phyloP scores from a whole-genome alignment of 2,113 vertebrate species.

The Actenoides lindsayi region DNA sequence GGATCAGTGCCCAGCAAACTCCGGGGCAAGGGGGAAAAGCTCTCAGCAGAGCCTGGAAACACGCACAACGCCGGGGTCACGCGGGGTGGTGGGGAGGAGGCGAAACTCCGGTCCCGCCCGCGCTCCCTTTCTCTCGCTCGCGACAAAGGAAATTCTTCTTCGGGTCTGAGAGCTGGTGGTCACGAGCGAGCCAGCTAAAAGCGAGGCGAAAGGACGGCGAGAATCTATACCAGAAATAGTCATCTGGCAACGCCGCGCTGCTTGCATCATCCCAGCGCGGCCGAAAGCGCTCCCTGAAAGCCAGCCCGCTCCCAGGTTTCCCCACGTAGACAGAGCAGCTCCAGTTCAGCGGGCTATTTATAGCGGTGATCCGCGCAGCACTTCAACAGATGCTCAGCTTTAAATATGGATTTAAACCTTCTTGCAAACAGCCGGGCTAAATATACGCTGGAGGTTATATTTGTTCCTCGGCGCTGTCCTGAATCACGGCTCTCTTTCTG shows the following conservation, averaged over 20 bases:
- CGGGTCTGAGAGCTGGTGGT: neutral
- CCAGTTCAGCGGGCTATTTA: neutral
- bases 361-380: neutral
- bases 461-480: neutral
- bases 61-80: neutral
- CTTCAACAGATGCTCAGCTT: slow-evolving; percentile 51
- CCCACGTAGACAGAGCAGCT: neutral
- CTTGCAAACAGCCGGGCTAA: slow-evolving; percentile 39
- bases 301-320: neutral
- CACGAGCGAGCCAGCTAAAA: neutral
- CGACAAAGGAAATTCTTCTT: neutral
- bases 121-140: neutral
- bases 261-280: neutral
- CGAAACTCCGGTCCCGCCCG: neutral
- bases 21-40: neutral
- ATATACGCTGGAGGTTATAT: slow-evolving; percentile 19
- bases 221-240: neutral
- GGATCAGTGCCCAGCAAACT: slow-evolving; percentile 56
- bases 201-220: neutral
- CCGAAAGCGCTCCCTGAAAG: neutral
- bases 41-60: neutral
- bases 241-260: neutral
- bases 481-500: neutral
- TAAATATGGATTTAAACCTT: slow-evolving; percentile 43
- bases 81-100: rapidly evolving